Evolutionary conservation across 2,113 vertebrate genomes (phyloP).

Genomic region (Chascanopsetta lugubris): DNA sequence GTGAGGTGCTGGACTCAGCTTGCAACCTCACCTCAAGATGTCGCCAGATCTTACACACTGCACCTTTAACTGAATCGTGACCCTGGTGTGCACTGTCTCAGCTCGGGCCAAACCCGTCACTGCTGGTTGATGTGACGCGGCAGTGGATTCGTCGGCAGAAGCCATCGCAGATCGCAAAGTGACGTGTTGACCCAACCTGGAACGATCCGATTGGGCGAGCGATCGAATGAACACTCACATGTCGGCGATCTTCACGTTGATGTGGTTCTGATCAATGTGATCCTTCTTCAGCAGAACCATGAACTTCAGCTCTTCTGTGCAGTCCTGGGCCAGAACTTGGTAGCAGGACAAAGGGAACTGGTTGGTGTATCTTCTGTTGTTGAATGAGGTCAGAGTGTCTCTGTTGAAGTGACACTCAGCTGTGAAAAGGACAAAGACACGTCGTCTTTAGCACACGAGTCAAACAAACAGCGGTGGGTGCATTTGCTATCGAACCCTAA

Average conservation of each 20-base stretch:
- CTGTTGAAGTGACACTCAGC: constrained; percentile 57
- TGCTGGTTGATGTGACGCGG: no score
- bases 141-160: no score
- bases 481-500: background rate
- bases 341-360: constrained; percentile 80
- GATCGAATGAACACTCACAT: constrained; percentile 75
- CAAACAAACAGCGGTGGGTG: background rate
- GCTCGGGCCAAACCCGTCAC: no score
- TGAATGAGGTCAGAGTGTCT: constrained; percentile 80
- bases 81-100: no score
- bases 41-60: no score
- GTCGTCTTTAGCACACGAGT: background rate
- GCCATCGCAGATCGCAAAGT: no score
- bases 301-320: constrained; percentile 83
- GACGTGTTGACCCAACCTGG: no score
- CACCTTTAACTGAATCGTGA: no score
- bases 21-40: no score
- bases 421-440: constrained; percentile 8
- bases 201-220: no score
- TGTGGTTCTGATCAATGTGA: constrained; percentile 54
- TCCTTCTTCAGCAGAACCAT: constrained; percentile 82
- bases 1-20: no score
- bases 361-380: constrained; percentile 72
- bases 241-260: constrained; percentile 80
- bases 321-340: constrained; percentile 84